phyloP scores from a whole-genome alignment of 2,797 vertebrate species.

The Alosa sapidissima region DNA sequence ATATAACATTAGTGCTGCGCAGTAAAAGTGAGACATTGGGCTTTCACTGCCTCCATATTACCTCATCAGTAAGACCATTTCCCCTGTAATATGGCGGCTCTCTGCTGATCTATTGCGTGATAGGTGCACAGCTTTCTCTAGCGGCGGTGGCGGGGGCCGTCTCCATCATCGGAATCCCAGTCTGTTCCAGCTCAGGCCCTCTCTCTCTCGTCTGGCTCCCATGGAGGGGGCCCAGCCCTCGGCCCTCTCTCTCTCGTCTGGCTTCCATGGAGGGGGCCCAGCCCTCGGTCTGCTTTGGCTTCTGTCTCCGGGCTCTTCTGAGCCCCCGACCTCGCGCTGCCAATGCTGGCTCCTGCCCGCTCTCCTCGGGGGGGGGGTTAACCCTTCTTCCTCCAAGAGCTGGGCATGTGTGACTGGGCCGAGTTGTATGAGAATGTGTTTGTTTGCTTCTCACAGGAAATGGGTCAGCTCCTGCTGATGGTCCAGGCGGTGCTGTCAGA shows the following conservation, averaged over 20 bases:
- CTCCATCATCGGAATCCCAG: slow-evolving; percentile 4
- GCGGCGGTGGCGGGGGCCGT: not conserved
- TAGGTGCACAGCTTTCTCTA: not conserved
- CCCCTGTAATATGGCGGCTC: not conserved
- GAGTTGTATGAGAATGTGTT: slow-evolving; percentile 5
- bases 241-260: not conserved
- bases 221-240: not conserved
- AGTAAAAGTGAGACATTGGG: slow-evolving; percentile 15
- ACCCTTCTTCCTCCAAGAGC: not conserved
- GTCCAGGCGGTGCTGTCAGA: not conserved
- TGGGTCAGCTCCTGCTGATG: not conserved
- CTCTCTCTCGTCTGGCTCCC: not conserved
- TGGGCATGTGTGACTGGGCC: not conserved
- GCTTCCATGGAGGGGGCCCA: not conserved
- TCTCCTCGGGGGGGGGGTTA: not conserved
- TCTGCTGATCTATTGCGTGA: not conserved
- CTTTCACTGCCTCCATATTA: not conserved
- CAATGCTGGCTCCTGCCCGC: not conserved
- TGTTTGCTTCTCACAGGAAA: not conserved
- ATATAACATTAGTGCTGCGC: not conserved
- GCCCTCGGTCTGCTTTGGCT: not conserved
- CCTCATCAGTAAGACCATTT: slow-evolving; percentile 19
- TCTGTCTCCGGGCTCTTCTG: not conserved
- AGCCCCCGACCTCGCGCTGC: not conserved
- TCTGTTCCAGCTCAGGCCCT: not conserved